Base-by-base conservation (phyloP, 2,888 invertebrate species). In the Drosophila recens region DNA sequence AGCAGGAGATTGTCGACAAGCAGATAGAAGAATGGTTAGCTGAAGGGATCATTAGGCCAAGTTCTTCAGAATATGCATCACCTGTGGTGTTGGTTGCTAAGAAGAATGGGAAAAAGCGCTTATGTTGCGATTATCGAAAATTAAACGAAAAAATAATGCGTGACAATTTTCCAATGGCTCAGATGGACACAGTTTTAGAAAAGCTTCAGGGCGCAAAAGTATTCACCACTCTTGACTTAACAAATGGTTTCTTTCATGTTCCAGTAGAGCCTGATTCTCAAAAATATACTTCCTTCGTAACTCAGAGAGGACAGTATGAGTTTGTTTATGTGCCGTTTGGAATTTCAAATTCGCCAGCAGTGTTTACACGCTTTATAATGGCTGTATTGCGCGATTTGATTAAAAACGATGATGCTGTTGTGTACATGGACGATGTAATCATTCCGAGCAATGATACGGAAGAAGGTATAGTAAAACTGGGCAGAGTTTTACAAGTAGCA, bases 161-260 rank as follows among this genome's bases (percentile, higher is more conserved):
- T n/a, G 65, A 58, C 30, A 65, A 45, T 17, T 46, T 65, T 15
- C 38, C 33, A 15, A 58, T 58, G 30, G 36, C 38, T 6, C 42
- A 58, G 13, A 57, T 65, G 49, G 43, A 65, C 10, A 15, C 48
- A 2, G 64, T 65, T 6, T 10, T 57, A 4, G 30, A 51, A 17
- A 57, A 49, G 3, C 36, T 56, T 4, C 49, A 64, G 15, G 56
- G 64, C 3, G 46, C 27, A 9, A 46, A 46, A 30, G 46, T 46
- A 30, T 46, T 46, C 27, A 27, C 46, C 0, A 46, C 27, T 5
- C 11, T 65, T 2, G 43, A 54, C 10, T 56, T 65, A 15, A 51
- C 56, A 1, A 65, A 65, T 45, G 30, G 51, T 11, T 58, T 51
- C 42, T 65, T 65, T 38, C 58, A 52, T 23, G 45, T 45, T 6